These are phyloP conservation scores for Aegotheles bennettii DNA, from an alignment of 2,113 vertebrate genomes.

Conservation along the genomic window DNA sequence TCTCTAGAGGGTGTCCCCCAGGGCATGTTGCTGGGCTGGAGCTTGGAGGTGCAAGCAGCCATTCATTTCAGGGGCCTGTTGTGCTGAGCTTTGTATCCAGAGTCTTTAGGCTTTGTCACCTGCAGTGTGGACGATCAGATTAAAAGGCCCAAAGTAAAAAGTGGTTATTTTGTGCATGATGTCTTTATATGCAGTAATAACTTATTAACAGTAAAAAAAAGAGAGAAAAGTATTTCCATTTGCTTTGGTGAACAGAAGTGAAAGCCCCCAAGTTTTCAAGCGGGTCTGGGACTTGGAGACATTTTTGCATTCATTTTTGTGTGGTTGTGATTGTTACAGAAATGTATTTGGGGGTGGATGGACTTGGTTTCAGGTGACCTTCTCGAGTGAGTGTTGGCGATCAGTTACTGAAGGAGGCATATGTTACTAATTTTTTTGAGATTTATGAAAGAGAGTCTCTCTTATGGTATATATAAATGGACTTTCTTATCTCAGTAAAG, in stretches of 20 bases:
- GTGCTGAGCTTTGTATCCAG: neutral
- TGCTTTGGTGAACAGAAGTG: neutral
- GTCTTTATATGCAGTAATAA: neutral
- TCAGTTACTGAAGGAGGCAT: neutral
- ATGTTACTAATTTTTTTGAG: conserved; percentile 18
- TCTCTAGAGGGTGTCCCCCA: neutral
- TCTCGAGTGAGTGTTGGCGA: neutral
- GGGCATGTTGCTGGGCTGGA: neutral
- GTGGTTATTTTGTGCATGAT: neutral
- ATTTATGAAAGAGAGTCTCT: neutral
- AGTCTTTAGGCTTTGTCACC: neutral
- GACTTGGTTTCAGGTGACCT: conserved; percentile 8
- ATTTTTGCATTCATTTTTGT: neutral
- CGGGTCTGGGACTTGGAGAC: neutral
- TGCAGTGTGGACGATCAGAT: neutral
- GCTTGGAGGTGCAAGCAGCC: neutral
- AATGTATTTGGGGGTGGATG: neutral
- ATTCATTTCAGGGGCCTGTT: neutral
- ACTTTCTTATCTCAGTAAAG: conserved; percentile 10
- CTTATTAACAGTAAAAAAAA: neutral
- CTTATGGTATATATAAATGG: neutral
- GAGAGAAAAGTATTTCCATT: neutral
- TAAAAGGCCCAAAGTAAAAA: neutral
- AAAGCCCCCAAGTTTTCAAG: neutral
- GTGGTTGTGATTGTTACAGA: neutral